phyloP scores from a whole-genome alignment of 2,113 vertebrate species.

The Actenoides hombroni region DNA sequence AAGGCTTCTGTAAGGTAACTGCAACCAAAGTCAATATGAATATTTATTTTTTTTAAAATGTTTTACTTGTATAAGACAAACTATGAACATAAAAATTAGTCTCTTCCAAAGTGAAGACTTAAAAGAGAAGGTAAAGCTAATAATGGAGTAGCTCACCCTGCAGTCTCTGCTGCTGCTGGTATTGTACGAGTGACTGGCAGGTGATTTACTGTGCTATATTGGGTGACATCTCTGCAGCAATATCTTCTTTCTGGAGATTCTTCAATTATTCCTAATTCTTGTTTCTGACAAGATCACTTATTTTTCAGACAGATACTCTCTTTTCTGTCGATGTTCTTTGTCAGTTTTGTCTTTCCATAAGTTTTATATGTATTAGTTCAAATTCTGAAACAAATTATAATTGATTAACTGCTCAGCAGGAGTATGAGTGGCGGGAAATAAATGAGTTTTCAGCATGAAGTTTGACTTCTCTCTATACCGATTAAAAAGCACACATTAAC shows the following conservation, averaged over 20 bases:
- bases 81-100: neutral
- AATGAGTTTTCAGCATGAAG: slow-evolving; percentile 18
- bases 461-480: neutral
- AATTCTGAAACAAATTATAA: slow-evolving; percentile 17
- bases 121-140: neutral
- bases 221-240: neutral
- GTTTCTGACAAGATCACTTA: slow-evolving; percentile 30
- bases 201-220: slow-evolving; percentile 25
- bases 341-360: neutral
- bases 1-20: neutral
- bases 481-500: neutral
- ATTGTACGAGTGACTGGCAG: neutral
- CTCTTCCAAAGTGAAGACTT: neutral
- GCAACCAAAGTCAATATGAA: neutral
- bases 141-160: neutral
- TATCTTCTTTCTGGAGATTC: slow-evolving; percentile 29
- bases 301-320: slow-evolving; percentile 21
- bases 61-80: neutral
- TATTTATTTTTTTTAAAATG: neutral
- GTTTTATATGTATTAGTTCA: neutral
- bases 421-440: neutral
- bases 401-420: neutral
- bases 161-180: neutral
- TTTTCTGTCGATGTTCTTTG: neutral
- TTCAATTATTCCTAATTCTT: slow-evolving; percentile 49